These are phyloP conservation scores for Diadegma fenestrale DNA, from an alignment of 2,888 invertebrate species.

Conservation along the genomic window DNA sequence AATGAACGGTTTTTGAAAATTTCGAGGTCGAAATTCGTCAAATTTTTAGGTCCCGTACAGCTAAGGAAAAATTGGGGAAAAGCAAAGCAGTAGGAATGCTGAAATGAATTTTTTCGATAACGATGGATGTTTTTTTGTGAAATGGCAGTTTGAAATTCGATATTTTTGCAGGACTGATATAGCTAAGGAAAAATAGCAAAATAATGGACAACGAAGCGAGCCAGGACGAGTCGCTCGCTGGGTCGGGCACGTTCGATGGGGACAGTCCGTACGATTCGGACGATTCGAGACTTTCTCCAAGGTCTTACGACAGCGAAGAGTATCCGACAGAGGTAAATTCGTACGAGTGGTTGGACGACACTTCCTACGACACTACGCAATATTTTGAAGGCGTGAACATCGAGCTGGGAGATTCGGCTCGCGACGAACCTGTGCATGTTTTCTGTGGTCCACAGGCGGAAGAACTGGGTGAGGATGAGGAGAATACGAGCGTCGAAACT, in stretches of 20 bases:
- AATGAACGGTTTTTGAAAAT: too few species aligned
- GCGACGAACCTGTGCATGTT: background rate
- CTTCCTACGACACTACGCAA: background rate
- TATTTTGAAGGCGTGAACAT: background rate
- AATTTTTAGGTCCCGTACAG: too few species aligned
- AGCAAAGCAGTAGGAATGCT: background rate
- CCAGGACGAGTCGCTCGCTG: background rate
- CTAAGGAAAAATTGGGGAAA: too few species aligned
- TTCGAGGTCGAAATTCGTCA: too few species aligned
- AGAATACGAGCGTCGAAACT: slow-evolving; percentile 52
- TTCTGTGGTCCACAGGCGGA: background rate
- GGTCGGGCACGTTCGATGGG: background rate
- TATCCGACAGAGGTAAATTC: background rate
- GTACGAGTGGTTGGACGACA: slow-evolving; percentile 31
- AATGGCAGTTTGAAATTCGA: background rate
- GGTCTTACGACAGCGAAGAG: background rate
- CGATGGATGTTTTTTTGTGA: background rate
- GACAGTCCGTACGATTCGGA: slow-evolving; percentile 11
- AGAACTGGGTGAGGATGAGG: background rate
- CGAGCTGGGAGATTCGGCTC: background rate
- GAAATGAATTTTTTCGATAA: background rate
- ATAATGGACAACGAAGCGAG: slow-evolving; percentile 1
- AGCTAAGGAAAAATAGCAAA: background rate
- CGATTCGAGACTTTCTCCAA: slow-evolving; percentile 19
- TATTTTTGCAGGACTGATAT: background rate